A percentile compares a stretch with the other conserved stretches of the same genome.
phyloP scores from a whole-genome alignment of 2,797 vertebrate genomes.

The Nasua narica region DNA sequence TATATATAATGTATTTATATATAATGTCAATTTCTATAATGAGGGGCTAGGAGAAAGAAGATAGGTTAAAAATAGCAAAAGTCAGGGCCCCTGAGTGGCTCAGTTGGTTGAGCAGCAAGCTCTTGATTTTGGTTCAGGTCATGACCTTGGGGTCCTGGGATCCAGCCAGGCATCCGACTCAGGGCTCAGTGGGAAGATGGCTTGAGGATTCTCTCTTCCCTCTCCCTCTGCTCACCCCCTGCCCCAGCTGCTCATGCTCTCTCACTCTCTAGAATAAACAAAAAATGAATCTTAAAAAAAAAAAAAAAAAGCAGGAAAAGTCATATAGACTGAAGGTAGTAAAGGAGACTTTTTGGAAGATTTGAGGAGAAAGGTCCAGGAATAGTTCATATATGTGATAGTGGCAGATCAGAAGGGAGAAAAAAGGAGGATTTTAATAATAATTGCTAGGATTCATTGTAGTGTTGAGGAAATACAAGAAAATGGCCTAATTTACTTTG shows the following conservation, averaged over 20 bases:
- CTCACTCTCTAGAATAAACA: not conserved
- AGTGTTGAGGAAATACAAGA: not conserved
- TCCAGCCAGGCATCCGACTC: not conserved
- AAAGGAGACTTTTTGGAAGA: not conserved
- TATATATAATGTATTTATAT: not conserved
- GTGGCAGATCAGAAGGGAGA: not conserved
- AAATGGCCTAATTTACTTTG: not conserved
- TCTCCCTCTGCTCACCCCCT: not conserved
- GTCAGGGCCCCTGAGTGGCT: not conserved
- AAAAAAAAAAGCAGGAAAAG: conserved; percentile 14
- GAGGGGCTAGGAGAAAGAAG: not conserved
- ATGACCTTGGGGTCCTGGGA: not conserved
- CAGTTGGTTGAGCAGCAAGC: not conserved
- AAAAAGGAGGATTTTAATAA: not conserved
- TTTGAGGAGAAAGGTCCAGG: not conserved
- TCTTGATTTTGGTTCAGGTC: not conserved
- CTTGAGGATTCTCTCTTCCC: not conserved
- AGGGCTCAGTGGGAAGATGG: not conserved
- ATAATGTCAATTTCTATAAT: not conserved
- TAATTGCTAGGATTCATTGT: not conserved
- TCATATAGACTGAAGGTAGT: not conserved
- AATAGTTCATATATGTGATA: not conserved
- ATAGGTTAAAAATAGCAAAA: not conserved
- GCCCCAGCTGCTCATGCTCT: not conserved
- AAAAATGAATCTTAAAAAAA: not conserved